Percentiles rank a stretch among this genome's conserved stretches.
Evolutionary conservation across 2,113 vertebrate species (phyloP).

Genomic region (Morone saxatilis): DNA sequence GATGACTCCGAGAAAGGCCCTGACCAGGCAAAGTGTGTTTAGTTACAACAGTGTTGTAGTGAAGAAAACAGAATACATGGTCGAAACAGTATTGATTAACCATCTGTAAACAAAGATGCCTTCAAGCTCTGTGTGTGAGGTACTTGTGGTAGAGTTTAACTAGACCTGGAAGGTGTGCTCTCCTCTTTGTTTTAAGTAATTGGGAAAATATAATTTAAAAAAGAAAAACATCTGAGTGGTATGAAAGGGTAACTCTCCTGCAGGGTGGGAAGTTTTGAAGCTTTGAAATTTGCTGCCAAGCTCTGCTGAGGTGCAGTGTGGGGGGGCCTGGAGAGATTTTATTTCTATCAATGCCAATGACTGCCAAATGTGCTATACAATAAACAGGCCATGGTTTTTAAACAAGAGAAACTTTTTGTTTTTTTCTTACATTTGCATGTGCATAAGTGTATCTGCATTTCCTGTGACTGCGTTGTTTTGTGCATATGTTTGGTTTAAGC

Average conservation of each 20-base stretch:
- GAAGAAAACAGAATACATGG: constrained; percentile 22
- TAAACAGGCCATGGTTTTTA: constrained; percentile 62
- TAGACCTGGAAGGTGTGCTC: neutral
- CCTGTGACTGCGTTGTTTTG: neutral
- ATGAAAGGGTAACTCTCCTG: constrained; percentile 5
- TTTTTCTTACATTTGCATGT: constrained; percentile 8
- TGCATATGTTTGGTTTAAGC: neutral
- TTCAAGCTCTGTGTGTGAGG: constrained; percentile 23
- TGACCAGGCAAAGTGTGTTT: constrained; percentile 39
- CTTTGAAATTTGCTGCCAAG: constrained; percentile 49
- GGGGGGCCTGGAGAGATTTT: neutral
- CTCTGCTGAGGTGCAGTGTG: constrained; percentile 28
- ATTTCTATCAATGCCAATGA: constrained; percentile 56
- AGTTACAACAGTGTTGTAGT: constrained; percentile 70
- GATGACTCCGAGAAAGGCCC: constrained; percentile 53
- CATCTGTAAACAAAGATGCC: constrained; percentile 38
- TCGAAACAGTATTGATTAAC: constrained; percentile 67
- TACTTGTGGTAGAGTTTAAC: neutral
- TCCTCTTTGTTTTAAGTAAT: constrained; percentile 2
- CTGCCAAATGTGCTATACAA: constrained; percentile 76
- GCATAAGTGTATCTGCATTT: neutral
- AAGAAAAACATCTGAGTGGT: constrained; percentile 5
- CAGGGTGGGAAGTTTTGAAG: constrained; percentile 15
- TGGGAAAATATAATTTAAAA: constrained; percentile 3
- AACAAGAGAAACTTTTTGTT: constrained; percentile 16